A percentile compares a stretch with the other conserved stretches of the same genome.
Conservation (phyloP, 2,113 vertebrate species). For the Sturnus vulgaris region DNA sequence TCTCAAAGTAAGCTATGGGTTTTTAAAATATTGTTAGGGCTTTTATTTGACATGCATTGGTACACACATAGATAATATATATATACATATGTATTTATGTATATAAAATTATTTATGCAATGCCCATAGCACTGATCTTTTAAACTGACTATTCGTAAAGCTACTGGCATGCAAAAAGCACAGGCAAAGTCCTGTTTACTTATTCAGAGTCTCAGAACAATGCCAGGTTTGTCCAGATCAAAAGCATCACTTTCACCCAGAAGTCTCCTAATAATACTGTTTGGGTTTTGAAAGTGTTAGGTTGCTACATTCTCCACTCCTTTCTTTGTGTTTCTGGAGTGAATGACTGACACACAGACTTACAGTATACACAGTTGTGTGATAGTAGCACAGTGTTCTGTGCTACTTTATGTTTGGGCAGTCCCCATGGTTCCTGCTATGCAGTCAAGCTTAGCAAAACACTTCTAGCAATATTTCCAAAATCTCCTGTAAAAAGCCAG, state of each 20-base stretch:
- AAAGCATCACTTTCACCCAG: background rate
- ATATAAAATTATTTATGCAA: constrained; percentile 35
- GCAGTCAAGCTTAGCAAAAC: background rate
- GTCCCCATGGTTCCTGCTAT: background rate
- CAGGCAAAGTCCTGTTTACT: background rate
- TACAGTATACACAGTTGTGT: background rate
- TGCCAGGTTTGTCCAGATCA: background rate
- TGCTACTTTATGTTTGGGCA: background rate
- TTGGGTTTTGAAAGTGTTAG: background rate
- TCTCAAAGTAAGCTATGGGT: background rate
- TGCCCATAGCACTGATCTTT: constrained; percentile 34
- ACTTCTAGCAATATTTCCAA: background rate
- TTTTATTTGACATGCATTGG: constrained; percentile 5
- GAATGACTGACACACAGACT: background rate
- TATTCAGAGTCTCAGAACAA: background rate
- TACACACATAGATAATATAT: constrained; percentile 1
- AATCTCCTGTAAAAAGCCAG: background rate
- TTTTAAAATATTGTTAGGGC: background rate
- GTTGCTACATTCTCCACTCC: background rate
- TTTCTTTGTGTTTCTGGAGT: background rate
- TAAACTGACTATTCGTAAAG: constrained; percentile 38
- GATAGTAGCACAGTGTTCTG: background rate
- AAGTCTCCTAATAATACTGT: background rate
- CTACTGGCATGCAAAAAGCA: background rate
- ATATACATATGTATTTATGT: constrained; percentile 31